Evolutionary conservation across 2,113 vertebrate genomes (phyloP).

Genomic region (Semnornis frantzii): DNA sequence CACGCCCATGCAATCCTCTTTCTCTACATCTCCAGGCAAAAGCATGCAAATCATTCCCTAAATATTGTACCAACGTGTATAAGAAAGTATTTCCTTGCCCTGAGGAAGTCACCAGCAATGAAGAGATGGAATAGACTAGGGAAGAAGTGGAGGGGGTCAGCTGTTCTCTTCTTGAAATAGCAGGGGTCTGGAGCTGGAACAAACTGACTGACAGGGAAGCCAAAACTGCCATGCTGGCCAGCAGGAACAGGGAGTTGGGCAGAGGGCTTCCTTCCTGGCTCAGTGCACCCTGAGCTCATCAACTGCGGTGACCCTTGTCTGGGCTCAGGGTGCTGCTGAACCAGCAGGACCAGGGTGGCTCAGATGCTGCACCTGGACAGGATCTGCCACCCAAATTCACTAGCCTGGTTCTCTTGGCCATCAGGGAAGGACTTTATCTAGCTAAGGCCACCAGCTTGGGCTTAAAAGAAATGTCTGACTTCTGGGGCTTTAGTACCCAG

Average conservation of each 20-base stretch:
- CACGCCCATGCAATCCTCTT: slow-evolving; percentile 43
- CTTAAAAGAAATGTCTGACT: background rate
- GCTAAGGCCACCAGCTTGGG: background rate
- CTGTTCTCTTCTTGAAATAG: background rate
- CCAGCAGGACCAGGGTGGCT: background rate
- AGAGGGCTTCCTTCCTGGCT: background rate
- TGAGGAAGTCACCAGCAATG: background rate
- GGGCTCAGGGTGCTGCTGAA: background rate
- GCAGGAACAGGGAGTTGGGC: fast-evolving
- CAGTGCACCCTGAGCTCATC: fast-evolving
- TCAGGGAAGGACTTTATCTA: background rate
- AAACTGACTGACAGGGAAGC: background rate
- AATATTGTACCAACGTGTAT: background rate
- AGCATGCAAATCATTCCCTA: slow-evolving; percentile 15
- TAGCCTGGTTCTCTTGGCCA: background rate
- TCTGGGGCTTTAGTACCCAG: background rate
- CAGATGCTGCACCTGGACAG: fast-evolving
- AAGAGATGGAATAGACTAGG: background rate
- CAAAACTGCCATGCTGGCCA: background rate
- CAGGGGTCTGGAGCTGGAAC: background rate
- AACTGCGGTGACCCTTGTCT: background rate
- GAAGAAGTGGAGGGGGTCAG: background rate
- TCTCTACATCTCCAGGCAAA: slow-evolving; percentile 61
- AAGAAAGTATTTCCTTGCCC: slow-evolving; percentile 55
- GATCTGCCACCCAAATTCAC: background rate